Conservation (phyloP, 2,797 vertebrate species). For the Acipenser ruthenus region DNA sequence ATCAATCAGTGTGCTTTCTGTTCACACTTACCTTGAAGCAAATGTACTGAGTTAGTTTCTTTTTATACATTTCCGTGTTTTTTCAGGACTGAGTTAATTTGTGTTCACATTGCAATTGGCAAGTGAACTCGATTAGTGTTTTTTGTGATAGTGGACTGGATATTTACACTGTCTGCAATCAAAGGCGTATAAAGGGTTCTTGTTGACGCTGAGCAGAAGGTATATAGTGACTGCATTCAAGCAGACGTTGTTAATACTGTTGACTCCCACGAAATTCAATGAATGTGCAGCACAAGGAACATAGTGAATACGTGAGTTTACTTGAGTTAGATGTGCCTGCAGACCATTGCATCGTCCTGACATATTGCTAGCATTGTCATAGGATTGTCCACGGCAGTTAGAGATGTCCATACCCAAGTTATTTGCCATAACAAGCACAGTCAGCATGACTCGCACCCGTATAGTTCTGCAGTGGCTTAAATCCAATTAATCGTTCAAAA, state of each 20-base stretch:
- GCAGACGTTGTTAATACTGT: conserved; percentile 5
- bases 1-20: too few species aligned
- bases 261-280: conserved; percentile 8
- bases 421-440: background rate
- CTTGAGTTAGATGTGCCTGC: conserved; percentile 8
- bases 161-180: too few species aligned
- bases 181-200: too few species aligned
- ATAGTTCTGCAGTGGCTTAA: background rate
- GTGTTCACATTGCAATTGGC: too few species aligned
- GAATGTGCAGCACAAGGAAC: conserved; percentile 3
- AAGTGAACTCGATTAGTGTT: too few species aligned
- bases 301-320: background rate
- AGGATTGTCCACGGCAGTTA: background rate
- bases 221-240: background rate
- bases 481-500: background rate
- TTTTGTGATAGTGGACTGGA: too few species aligned
- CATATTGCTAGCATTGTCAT: background rate
- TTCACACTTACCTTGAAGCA: too few species aligned
- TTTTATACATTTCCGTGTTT: too few species aligned
- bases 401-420: background rate
- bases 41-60: too few species aligned
- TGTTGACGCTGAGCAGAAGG: conserved; percentile 3
- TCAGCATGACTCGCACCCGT: background rate
- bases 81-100: too few species aligned
- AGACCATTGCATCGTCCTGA: background rate